phyloP scores from a whole-genome alignment of 2,113 vertebrate species.

The Carassius gibelio region DNA sequence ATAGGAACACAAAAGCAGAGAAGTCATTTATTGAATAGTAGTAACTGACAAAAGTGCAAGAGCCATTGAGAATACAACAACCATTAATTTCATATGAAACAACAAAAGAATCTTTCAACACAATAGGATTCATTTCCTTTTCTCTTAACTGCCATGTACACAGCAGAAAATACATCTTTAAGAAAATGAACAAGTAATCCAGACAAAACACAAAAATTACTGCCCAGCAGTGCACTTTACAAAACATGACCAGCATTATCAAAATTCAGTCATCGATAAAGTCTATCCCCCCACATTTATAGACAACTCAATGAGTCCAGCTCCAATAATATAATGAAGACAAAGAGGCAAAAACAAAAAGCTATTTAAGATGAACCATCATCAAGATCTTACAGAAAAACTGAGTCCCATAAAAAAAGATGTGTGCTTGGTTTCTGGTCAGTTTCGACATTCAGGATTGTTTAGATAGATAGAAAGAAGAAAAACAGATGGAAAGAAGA shows the following conservation, averaged over 20 bases:
- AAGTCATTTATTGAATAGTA: constrained; percentile 73
- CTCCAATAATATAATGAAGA: constrained; percentile 74
- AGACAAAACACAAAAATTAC: constrained; percentile 56
- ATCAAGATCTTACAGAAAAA: constrained; percentile 52
- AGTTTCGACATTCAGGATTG: constrained; percentile 49
- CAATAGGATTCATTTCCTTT: constrained; percentile 48
- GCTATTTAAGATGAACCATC: constrained; percentile 50
- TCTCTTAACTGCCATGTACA: constrained; percentile 42
- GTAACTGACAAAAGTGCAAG: constrained; percentile 67
- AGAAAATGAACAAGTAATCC: constrained; percentile 55
- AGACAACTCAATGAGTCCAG: constrained; percentile 80
- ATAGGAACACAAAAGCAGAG: constrained; percentile 59
- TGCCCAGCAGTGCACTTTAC: constrained; percentile 76
- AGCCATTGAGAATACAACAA: constrained; percentile 58
- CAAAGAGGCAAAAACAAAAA: constrained; percentile 63
- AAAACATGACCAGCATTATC: constrained; percentile 79
- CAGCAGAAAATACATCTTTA: constrained; percentile 53
- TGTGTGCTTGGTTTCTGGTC: constrained; percentile 70
- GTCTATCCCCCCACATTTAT: constrained; percentile 48
- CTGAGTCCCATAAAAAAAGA: constrained; percentile 50
- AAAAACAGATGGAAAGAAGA: not conserved
- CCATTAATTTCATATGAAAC: constrained; percentile 71
- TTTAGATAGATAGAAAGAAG: not conserved
- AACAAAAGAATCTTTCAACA: constrained; percentile 50
- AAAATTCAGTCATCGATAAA: constrained; percentile 54